Percentiles rank a stretch among this genome's conserved stretches.
These are phyloP conservation scores for Gouania willdenowi DNA, from an alignment of 2,797 vertebrate genomes.

Conservation along the genomic window DNA sequence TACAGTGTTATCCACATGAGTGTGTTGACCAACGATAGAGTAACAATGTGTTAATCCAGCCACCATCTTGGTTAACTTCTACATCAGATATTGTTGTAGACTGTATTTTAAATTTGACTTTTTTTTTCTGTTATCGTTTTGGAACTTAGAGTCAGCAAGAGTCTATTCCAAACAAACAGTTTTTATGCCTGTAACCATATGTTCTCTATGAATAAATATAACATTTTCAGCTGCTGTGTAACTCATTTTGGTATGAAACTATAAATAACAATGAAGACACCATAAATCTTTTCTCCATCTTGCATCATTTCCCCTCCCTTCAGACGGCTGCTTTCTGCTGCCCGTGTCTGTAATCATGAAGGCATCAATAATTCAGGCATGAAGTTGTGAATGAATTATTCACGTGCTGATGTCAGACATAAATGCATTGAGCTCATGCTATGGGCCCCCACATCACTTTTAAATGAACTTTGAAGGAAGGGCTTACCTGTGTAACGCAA, in stretches of 20 bases:
- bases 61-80: no score
- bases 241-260: conserved; percentile 30
- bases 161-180: conserved; percentile 10
- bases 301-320: conserved; percentile 61
- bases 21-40: no score
- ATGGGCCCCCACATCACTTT: conserved; percentile 37
- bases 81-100: no score
- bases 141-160: conserved; percentile 17
- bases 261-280: conserved; percentile 63
- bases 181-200: conserved; percentile 8
- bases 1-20: no score
- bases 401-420: conserved; percentile 62
- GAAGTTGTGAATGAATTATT: conserved; percentile 72
- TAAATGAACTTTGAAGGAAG: conserved; percentile 24
- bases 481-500: conserved; percentile 8
- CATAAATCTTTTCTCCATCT: conserved; percentile 55
- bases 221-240: conserved; percentile 31
- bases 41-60: no score
- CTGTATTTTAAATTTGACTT: no score
- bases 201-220: conserved; percentile 40
- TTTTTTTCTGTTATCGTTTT: conserved; percentile 18
- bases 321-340: conserved; percentile 51
- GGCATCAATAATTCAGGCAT: conserved; percentile 76
- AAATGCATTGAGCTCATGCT: conserved; percentile 42
- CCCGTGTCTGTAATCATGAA: conserved; percentile 56